A percentile compares a stretch with the other conserved stretches of the same genome.
phyloP scores from a whole-genome alignment of 2,797 vertebrate species.

The Scolopax rusticola region DNA sequence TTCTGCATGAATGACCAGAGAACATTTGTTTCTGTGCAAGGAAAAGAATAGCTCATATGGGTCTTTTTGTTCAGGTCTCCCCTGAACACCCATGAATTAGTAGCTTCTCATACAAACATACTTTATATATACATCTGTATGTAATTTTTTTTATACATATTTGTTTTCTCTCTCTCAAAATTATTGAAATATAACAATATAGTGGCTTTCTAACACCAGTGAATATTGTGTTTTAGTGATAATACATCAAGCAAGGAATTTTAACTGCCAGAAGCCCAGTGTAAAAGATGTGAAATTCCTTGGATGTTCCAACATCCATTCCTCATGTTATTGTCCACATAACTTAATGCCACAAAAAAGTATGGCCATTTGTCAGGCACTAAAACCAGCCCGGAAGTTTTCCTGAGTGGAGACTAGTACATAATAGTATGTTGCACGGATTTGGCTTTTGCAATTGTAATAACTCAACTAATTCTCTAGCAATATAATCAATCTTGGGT shows the following conservation, averaged over 20 bases:
- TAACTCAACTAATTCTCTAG: neutral
- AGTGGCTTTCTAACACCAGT: neutral
- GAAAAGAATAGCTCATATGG: neutral
- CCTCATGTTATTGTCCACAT: neutral
- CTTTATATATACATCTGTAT: rapidly evolving
- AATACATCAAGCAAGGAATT: neutral
- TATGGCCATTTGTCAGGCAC: neutral
- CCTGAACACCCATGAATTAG: neutral
- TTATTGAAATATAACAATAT: neutral
- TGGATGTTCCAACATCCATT: neutral
- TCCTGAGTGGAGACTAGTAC: neutral
- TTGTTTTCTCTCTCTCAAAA: neutral
- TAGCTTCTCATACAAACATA: neutral
- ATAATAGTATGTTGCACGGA: neutral
- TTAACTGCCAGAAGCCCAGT: neutral
- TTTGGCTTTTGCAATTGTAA: neutral
- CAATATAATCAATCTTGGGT: neutral
- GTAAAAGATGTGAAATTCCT: neutral
- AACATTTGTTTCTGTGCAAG: neutral
- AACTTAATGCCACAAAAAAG: neutral
- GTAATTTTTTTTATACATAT: neutral
- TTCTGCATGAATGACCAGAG: neutral
- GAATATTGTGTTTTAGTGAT: neutral
- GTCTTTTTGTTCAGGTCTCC: neutral
- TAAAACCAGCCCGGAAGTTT: neutral